Evolutionary conservation across 2,113 vertebrate species (phyloP), one percentile per base, ranked within the genome.

Genomic region (Coracopsis vasa): DNA sequence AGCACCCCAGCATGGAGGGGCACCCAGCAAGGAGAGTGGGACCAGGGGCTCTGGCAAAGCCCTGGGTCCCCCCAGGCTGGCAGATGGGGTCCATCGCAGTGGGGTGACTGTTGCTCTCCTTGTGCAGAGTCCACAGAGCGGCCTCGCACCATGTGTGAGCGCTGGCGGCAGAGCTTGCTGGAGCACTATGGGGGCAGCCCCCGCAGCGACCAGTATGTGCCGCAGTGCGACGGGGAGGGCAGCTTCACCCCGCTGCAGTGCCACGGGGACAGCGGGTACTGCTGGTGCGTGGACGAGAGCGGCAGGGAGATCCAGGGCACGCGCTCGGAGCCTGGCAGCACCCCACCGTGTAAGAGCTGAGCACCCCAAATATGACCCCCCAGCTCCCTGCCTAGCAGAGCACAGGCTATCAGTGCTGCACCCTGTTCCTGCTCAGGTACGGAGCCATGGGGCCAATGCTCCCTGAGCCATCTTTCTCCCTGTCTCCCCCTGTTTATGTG

Each of bases 211-310:
- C 98, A 99, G 51, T 99, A 99, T 6, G 95, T 99, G 80, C 99
- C 99, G 0, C 99, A 99, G 97, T 99, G 99, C 1, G 98, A 99
- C 2, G 21, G 79, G 0, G 96, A 97, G 39, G 99, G 99, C 9
- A 95, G 98, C 33, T 99, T 99, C 97, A 97, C 72, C 33, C 98
- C 99, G 0, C 97, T 99, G 78, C 99, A 99, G 97, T 99, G 99
- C 97, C 99, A 99, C 0, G 99, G 99, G 5, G 98, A 98, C 95
- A 99, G 98, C 71, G 99, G 98, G 54, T 99, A 99, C 97, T 99
- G 99, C 97, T 99, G 99, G 99, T 99, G 99, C 74, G 99, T 99
- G 94, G 98, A 99, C 71, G 96, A 97, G 94, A 98, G 99, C 0
- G 99, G 99, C 42, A 97, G 98, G 24, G 99, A 99, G 94, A 96